Base-by-base conservation (phyloP, 2,797 vertebrate species). In the Neomorphus geoffroyi region DNA sequence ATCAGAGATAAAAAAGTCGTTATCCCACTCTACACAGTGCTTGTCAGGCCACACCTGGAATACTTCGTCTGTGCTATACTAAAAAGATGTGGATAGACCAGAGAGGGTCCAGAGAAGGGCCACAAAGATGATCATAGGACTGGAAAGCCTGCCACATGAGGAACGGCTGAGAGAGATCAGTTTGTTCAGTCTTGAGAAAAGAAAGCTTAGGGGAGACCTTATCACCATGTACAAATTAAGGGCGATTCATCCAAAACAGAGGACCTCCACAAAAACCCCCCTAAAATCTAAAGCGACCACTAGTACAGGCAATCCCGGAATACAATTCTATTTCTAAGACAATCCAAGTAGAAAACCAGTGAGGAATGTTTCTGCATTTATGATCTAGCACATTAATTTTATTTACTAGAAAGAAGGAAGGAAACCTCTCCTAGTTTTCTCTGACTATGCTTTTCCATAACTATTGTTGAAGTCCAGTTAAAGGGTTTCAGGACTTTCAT, bases 371-470 rank as follows among this genome's bases (percentile, higher is more conserved):
- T 93, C 66, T 82, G n/a, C 18, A 89, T 92, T 91, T 89, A 66
- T 85, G 43, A 66, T 86, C 37, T 61, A 74, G 43, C 43, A 80
- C 14, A 77, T 87, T 70, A 84, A 86, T 72, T 90, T 93, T 92
- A 75, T 75, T 69, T 22, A 70, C 39, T n/a, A 85, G 66, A 87
- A 93, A 56, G 39, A 82, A 86, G 87, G 91, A 96, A 91, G 86
- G 87, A 96, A 93, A 78, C 77, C 65, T 94, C 81, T 85, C 89
- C 81, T 87, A 85, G 74, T 28, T 60, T 91, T 92, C 51, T 85
- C 54, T 61, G 90, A 94, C 72, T 71, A 6, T 64, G 57, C 69
- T 88, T 91, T 92, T 92, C 90, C 93, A 75, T 35, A 65, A 77
- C 58, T 91, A 92, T 92, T 91, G 73, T 90, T 90, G 89, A 92